Evolutionary conservation across 2,888 invertebrate genomes (phyloP).

Genomic region (Andrena fulva): DNA sequence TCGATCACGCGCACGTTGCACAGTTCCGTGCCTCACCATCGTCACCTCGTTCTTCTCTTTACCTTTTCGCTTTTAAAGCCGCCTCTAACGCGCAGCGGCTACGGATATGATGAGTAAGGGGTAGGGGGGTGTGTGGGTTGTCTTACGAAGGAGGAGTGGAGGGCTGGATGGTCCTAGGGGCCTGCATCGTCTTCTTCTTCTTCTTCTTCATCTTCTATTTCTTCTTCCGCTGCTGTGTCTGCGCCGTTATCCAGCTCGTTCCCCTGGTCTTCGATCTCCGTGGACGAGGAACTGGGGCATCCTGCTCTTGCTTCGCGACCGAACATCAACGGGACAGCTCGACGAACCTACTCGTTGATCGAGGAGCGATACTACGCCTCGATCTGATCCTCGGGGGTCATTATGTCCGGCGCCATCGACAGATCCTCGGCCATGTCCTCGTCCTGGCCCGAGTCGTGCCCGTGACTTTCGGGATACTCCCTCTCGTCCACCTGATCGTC

Average conservation of each 20-base stretch:
- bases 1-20: constrained; percentile 45
- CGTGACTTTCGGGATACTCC: constrained; percentile 81
- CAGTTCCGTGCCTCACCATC: constrained; percentile 12
- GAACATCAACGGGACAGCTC: constrained; percentile 49
- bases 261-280: constrained; percentile 21
- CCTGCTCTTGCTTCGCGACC: constrained; percentile 30
- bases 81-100: constrained; percentile 59
- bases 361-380: constrained; percentile 81
- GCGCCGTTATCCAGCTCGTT: constrained; percentile 14
- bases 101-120: constrained; percentile 70
- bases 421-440: constrained; percentile 83
- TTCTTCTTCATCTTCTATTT: constrained; percentile 23
- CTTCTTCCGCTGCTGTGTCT: constrained; percentile 1
- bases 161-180: constrained; percentile 65
- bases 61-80: constrained; percentile 51
- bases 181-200: constrained; percentile 60
- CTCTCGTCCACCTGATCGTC: constrained; percentile 80
- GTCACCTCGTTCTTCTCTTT: constrained; percentile 17
- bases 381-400: constrained; percentile 82
- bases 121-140: not conserved
- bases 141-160: constrained; percentile 66
- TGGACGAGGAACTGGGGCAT: constrained; percentile 35
- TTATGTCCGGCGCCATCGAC: constrained; percentile 83
- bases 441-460: constrained; percentile 82
- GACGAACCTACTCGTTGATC: constrained; percentile 54